Percentiles rank a stretch among this genome's conserved stretches.
These are phyloP conservation scores for Brachyptera putata DNA, from an alignment of 2,888 invertebrate genomes.

Conservation along the genomic window DNA sequence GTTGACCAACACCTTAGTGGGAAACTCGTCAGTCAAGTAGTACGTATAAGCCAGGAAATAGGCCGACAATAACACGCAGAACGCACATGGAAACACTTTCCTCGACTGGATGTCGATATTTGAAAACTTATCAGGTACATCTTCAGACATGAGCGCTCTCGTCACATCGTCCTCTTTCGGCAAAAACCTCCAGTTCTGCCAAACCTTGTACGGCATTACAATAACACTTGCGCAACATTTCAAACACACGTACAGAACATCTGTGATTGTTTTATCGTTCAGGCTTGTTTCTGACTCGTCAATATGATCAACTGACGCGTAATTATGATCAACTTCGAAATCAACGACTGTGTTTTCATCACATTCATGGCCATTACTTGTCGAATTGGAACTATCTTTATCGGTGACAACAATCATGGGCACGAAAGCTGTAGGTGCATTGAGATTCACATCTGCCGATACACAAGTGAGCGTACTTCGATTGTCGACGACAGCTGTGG, in stretches of 20 bases:
- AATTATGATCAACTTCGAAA: conserved; percentile 12
- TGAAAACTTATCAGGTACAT: conserved; percentile 39
- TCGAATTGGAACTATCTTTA: conserved; percentile 12
- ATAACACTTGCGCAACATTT: conserved; percentile 10
- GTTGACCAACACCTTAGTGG: conserved; percentile 13
- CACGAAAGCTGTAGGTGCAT: conserved; percentile 9
- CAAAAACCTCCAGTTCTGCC: conserved; percentile 31
- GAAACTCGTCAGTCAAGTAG: conserved; percentile 39
- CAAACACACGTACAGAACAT: not conserved
- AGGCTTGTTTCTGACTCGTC: not conserved
- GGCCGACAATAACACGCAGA: conserved; percentile 52
- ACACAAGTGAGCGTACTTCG: not conserved
- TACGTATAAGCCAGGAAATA: conserved; percentile 44
- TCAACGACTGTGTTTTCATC: conserved; percentile 14
- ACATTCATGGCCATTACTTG: conserved; percentile 9
- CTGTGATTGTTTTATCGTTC: not conserved
- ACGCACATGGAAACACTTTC: conserved; percentile 52
- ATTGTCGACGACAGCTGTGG: not conserved
- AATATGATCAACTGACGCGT: conserved; percentile 1
- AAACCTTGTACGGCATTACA: conserved; percentile 26
- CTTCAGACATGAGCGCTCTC: conserved; percentile 30
- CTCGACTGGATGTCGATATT: conserved; percentile 55
- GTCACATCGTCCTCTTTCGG: conserved; percentile 35
- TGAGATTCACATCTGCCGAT: conserved; percentile 13
- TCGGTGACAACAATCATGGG: conserved; percentile 11